These are phyloP conservation scores for Micropoecilia bifurca DNA, from an alignment of 2,797 vertebrate species.

Conservation along the genomic window DNA sequence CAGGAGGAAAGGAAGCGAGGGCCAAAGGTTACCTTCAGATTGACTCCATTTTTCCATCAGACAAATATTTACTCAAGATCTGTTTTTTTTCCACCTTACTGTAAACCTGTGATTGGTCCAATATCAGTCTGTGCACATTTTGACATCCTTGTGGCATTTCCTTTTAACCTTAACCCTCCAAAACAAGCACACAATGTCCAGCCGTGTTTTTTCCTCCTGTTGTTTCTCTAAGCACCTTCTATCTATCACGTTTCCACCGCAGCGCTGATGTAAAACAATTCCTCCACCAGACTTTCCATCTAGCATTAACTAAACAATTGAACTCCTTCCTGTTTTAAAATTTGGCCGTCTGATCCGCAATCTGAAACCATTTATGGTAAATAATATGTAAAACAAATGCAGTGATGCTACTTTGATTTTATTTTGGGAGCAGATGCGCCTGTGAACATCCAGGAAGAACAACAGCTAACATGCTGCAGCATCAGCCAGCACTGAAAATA, in stretches of 20 bases:
- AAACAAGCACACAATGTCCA: constrained; percentile 27
- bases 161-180: constrained; percentile 13
- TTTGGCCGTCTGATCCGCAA: background rate
- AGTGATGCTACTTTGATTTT: background rate
- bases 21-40: constrained; percentile 23
- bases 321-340: constrained; percentile 39
- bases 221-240: constrained; percentile 23
- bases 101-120: constrained; percentile 57
- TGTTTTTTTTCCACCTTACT: constrained; percentile 13
- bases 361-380: constrained; percentile 37
- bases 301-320: constrained; percentile 6
- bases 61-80: constrained; percentile 72
- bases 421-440: background rate
- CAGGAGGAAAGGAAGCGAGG: constrained; percentile 21
- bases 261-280: constrained; percentile 38
- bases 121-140: constrained; percentile 59
- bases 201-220: constrained; percentile 49
- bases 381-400: background rate
- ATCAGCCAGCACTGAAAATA: background rate
- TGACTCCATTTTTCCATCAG: constrained; percentile 32
- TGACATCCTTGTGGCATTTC: constrained; percentile 69
- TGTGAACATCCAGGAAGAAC: background rate
- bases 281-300: constrained; percentile 26
- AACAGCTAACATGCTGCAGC: background rate
- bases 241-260: constrained; percentile 13